phyloP scores from a whole-genome alignment of 2,888 invertebrate genomes.

The Meliscaeva auricollis region DNA sequence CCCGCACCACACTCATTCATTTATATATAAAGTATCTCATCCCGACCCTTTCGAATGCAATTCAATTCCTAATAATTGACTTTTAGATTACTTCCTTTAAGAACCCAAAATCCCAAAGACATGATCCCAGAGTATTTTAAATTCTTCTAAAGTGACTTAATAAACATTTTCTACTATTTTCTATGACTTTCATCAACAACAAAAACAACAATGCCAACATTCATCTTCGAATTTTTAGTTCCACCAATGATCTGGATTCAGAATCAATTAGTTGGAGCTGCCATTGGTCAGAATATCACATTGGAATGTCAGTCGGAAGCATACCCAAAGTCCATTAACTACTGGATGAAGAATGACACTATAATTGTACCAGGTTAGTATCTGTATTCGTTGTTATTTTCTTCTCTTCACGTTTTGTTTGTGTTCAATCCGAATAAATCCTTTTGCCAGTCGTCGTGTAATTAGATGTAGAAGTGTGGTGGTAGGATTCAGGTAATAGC shows the following conservation, averaged over 20 bases:
- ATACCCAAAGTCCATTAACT: constrained; percentile 90
- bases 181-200: background rate
- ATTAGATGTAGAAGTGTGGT: constrained; percentile 63
- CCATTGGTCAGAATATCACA: constrained; percentile 87
- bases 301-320: constrained; percentile 90
- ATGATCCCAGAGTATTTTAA: constrained; percentile 23
- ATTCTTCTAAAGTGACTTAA: constrained; percentile 47
- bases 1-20: background rate
- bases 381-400: constrained; percentile 64
- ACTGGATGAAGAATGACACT: constrained; percentile 88
- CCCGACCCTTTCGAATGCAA: background rate
- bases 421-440: constrained; percentile 61
- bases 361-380: constrained; percentile 87
- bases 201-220: constrained; percentile 45
- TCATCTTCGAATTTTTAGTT: constrained; percentile 84
- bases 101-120: constrained; percentile 35
- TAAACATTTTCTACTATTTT: constrained; percentile 24
- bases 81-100: constrained; percentile 38
- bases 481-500: constrained; percentile 4
- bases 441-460: constrained; percentile 67
- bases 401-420: constrained; percentile 44
- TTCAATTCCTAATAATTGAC: constrained; percentile 40
- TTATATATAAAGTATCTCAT: background rate
- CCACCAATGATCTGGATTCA: constrained; percentile 90
- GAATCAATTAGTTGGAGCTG: constrained; percentile 89